A percentile compares a stretch with the other conserved stretches of the same genome.
phyloP scores from a whole-genome alignment of 2,888 invertebrate species.

The Leptopilina drosophilae region DNA sequence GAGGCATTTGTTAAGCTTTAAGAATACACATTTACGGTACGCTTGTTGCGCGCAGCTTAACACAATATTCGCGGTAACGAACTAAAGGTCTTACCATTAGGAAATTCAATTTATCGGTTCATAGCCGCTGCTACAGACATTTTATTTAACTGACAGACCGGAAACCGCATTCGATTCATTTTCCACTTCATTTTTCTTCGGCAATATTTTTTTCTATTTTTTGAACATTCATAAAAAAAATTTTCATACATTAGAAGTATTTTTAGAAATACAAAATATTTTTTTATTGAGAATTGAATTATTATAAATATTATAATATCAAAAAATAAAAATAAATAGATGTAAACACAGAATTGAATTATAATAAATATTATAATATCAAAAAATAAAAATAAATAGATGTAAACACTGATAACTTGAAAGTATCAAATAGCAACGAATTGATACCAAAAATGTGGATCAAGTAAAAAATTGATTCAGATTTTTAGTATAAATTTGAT shows the following conservation, averaged over 20 bases:
- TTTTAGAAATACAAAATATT: too few relatives aligned
- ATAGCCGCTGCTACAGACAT: constrained; percentile 51
- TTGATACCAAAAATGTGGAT: too few relatives aligned
- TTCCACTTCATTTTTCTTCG: constrained; percentile 48
- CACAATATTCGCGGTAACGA: constrained; percentile 63
- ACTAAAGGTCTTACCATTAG: constrained; percentile 63
- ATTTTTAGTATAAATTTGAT: too few relatives aligned
- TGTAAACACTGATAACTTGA: too few relatives aligned
- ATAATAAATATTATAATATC: too few relatives aligned
- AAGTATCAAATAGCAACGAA: too few relatives aligned
- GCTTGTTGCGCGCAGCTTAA: constrained; percentile 57
- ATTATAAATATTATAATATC: too few relatives aligned
- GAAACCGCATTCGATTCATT: constrained; percentile 56
- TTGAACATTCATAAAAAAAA: background rate
- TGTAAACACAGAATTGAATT: too few relatives aligned
- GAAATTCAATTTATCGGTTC: constrained; percentile 61
- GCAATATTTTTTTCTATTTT: constrained; percentile 3
- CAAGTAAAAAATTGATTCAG: too few relatives aligned
- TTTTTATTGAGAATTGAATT: too few relatives aligned
- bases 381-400: too few relatives aligned
- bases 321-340: too few relatives aligned
- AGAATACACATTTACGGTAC: constrained; percentile 57
- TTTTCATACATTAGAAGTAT: background rate
- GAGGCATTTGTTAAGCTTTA: constrained; percentile 10
- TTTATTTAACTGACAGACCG: constrained; percentile 58